These are phyloP conservation scores for Galeopsomyia nigrocyanea DNA, from an alignment of 2,888 invertebrate genomes.

Conservation along the genomic window DNA sequence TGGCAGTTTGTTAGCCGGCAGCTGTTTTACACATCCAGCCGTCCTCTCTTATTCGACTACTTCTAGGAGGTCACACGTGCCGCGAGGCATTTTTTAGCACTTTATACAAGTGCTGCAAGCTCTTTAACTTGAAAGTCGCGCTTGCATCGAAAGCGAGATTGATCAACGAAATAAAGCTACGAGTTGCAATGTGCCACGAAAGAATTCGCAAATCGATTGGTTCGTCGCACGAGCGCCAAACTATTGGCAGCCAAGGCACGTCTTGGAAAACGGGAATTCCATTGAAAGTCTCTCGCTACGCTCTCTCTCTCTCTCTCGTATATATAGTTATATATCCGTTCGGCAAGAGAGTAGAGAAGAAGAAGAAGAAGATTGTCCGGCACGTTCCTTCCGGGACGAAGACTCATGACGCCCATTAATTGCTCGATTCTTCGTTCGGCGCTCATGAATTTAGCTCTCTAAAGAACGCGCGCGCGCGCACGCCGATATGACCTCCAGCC, in stretches of 20 bases:
- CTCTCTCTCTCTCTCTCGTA: not conserved
- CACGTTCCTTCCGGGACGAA: conserved; percentile 50
- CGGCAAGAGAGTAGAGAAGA: conserved; percentile 16
- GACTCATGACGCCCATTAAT: conserved; percentile 60
- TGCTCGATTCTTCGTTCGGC: conserved; percentile 58
- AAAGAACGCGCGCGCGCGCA: too few relatives aligned
- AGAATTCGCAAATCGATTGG: conserved; percentile 28
- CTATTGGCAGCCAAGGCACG: conserved; percentile 55
- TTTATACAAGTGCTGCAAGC: too few relatives aligned
- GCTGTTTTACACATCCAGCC: conserved; percentile 36
- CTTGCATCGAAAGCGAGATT: too few relatives aligned
- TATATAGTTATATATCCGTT: not conserved
- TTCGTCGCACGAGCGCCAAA: not conserved
- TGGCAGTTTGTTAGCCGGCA: conserved; percentile 51
- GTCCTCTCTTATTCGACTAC: not conserved
- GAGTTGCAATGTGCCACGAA: conserved; percentile 7
- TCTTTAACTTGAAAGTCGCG: too few relatives aligned
- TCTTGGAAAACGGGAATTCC: conserved; percentile 59
- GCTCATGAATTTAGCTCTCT: conserved; percentile 53
- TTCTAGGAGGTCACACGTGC: too few relatives aligned
- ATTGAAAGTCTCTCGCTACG: conserved; percentile 54
- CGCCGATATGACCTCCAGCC: too few relatives aligned
- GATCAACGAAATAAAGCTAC: conserved; percentile 9
- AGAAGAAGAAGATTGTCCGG: conserved; percentile 49
- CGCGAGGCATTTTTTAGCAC: too few relatives aligned